Evolutionary conservation across 2,113 vertebrate species (phyloP), one percentile per base, ranked within the genome.

Genomic region (Antennarius striatus): DNA sequence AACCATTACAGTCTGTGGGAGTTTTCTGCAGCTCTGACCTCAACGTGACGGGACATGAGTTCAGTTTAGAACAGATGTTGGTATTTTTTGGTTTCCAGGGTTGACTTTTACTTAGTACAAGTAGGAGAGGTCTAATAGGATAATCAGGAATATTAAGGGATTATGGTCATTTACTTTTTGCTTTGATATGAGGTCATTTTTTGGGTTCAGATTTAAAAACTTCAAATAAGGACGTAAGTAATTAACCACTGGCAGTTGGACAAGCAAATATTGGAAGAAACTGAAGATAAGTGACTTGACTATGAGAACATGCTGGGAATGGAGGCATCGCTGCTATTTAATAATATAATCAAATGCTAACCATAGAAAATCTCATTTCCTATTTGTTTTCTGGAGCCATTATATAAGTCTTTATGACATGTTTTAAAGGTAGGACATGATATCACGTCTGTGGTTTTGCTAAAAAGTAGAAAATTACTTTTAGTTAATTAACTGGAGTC

Each of bases 21-120:
- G 70, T 74, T 70, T 51, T 77, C 64, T 65, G 73, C 68, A 56
- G 56, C 39, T 3, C 30, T 54, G 59, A 77, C 71, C 61, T 82
- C 80, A 72, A 42, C 32, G 7, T 46, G 60, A 51, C 64, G 69
- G 45, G 60, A 62, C 40, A 14, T 11, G 36, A 67, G 73, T 73
- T 80, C 63, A 60, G 46, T 36, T 22, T 50, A 64, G 60, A 36
- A 71, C 60, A 42, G 17, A 59, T 39, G 30, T 58, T 10, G 1
- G 50, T 11, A 32, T 67, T 17, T 11, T 47, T 77, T 61, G 46
- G n/a, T 71, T 59, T 63, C 15, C 10, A 65, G 9, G 10, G 12
- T 14, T 28, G n/a, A 63, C 29, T 52, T 82, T 54, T n/a, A 46
- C 65, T 71, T 13, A 22, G 55, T 14, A 48, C 10, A 50, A 54